Percentiles rank a stretch among this genome's conserved stretches.
Conservation (phyloP, 2,113 vertebrate species). For the Cairina moschata region DNA sequence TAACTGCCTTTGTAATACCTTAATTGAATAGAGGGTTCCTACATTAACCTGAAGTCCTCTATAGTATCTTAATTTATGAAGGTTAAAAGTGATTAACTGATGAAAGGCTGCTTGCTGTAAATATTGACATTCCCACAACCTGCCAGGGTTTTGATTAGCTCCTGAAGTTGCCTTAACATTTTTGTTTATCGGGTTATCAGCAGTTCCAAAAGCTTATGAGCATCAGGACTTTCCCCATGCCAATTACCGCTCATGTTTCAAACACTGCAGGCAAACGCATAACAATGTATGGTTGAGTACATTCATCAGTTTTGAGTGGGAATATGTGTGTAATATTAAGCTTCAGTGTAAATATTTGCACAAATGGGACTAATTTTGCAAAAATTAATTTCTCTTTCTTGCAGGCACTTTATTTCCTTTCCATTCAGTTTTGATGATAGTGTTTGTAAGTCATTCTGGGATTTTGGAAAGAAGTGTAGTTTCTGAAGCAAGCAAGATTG, state of each 20-base stretch:
- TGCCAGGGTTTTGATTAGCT: constrained; percentile 63
- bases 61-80: constrained; percentile 62
- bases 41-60: constrained; percentile 73
- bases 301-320: neutral
- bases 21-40: constrained; percentile 67
- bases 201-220: constrained; percentile 43
- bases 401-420: neutral
- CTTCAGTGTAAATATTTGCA: constrained; percentile 32
- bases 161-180: constrained; percentile 65
- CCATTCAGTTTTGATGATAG: neutral
- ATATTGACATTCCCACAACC: constrained; percentile 72
- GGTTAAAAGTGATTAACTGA: constrained; percentile 76
- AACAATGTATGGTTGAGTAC: neutral
- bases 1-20: constrained; percentile 74
- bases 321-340: neutral
- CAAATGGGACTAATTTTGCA: constrained; percentile 1
- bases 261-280: neutral
- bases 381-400: constrained; percentile 15
- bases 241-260: constrained; percentile 9
- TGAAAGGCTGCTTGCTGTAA: constrained; percentile 76
- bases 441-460: neutral
- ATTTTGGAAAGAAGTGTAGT: constrained; percentile 15
- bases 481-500: neutral
- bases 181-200: constrained; percentile 65
- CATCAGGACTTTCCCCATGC: constrained; percentile 15